Evolutionary conservation across 2,113 vertebrate species (phyloP).

Genomic region (Nettapus auritus): DNA sequence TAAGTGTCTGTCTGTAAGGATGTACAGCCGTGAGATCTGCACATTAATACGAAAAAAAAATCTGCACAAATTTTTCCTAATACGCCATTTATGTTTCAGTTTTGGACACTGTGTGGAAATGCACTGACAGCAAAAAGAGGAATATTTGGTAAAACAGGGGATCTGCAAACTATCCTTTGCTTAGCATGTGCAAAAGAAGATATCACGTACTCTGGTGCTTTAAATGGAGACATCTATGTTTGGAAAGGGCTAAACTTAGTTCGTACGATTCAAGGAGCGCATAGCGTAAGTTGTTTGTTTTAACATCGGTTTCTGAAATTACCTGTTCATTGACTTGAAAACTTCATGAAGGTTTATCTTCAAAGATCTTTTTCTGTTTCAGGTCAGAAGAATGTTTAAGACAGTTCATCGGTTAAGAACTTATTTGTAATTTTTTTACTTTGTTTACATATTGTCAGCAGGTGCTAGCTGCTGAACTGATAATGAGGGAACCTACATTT

Average conservation of each 20-base stretch:
- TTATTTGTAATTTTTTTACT: background rate
- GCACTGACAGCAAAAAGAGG: constrained; percentile 93
- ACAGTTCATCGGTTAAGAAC: background rate
- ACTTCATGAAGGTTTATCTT: background rate
- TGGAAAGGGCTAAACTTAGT: constrained; percentile 91
- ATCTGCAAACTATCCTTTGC: constrained; percentile 97
- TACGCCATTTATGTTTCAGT: constrained; percentile 75
- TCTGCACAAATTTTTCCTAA: background rate
- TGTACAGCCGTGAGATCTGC: background rate
- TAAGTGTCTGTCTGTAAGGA: background rate
- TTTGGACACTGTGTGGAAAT: constrained; percentile 96
- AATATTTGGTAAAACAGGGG: constrained; percentile 94
- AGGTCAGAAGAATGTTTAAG: background rate
- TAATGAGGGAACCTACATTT: background rate
- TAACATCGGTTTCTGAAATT: background rate
- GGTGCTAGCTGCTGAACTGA: background rate
- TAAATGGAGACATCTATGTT: constrained; percentile 96
- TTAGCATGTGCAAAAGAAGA: constrained; percentile 93
- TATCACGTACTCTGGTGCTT: constrained; percentile 93
- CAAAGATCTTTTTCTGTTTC: background rate
- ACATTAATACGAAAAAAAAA: background rate
- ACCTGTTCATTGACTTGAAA: background rate
- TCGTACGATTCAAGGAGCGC: constrained; percentile 92
- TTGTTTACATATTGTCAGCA: background rate
- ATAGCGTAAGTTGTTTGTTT: constrained; percentile 85